phyloP scores from a whole-genome alignment of 2,113 vertebrate genomes.

The Isurus oxyrinchus region DNA sequence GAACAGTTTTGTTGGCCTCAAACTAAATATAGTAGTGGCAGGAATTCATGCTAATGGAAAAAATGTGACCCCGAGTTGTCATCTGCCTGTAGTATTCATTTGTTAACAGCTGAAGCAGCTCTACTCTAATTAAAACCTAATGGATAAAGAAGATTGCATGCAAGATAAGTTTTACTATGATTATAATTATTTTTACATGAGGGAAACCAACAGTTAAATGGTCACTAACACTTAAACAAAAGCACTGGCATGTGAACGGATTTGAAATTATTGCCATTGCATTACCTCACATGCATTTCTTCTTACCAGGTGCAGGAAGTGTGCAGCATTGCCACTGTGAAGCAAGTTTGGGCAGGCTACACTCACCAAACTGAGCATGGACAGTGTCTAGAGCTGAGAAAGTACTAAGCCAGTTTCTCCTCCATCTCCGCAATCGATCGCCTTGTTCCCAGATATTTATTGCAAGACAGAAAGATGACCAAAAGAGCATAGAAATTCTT shows the following conservation, averaged over 20 bases:
- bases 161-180: neutral
- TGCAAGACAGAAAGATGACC: neutral
- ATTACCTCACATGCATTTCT: neutral
- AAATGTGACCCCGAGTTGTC: neutral
- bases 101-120: neutral
- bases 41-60: slow-evolving; percentile 4
- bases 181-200: neutral
- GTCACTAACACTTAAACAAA: neutral
- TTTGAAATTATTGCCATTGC: neutral
- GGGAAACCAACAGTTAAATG: neutral
- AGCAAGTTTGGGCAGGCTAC: neutral
- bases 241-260: neutral
- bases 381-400: neutral
- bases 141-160: neutral
- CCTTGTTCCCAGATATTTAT: neutral
- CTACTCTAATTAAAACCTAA: neutral
- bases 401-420: neutral
- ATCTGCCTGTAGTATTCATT: neutral
- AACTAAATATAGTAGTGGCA: neutral
- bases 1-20: neutral
- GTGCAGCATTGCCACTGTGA: no score
- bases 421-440: neutral
- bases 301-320: no score
- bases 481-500: neutral
- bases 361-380: neutral